Conservation (phyloP, 2,113 vertebrate species). For the Scopus umbretta region DNA sequence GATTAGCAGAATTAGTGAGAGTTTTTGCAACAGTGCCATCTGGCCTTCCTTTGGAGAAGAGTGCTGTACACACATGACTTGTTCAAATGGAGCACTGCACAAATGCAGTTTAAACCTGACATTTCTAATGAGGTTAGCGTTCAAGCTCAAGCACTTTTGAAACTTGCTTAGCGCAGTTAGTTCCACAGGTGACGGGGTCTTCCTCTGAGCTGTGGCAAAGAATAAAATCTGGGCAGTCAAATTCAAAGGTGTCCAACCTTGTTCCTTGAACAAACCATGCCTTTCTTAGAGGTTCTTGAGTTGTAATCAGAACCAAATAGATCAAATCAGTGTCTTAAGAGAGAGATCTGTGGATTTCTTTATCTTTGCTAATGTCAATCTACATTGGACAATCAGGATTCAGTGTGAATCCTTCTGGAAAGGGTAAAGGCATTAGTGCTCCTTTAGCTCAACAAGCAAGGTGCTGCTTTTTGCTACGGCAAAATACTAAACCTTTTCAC, state of each 20-base stretch:
- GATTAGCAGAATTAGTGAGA: background rate
- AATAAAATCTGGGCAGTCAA: background rate
- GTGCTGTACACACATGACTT: background rate
- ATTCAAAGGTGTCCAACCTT: background rate
- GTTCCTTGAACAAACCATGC: background rate
- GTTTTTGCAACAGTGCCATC: background rate
- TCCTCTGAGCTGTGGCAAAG: background rate
- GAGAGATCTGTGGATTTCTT: background rate
- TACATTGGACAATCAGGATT: background rate
- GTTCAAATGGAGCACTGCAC: background rate
- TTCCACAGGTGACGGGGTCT: background rate
- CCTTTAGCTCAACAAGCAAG: background rate
- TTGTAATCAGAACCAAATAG: background rate
- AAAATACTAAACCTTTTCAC: background rate
- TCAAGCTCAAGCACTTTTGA: background rate
- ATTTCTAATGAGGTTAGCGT: background rate
- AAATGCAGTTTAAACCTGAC: background rate
- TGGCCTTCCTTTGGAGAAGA: background rate
- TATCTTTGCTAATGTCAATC: background rate
- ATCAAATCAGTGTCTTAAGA: background rate
- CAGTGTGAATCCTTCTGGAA: background rate
- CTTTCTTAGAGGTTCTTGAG: background rate
- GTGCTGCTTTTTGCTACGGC: background rate
- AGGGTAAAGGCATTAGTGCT: background rate
- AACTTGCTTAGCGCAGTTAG: background rate